These are phyloP conservation scores for Laothoe populi DNA, from an alignment of 2,888 invertebrate genomes.

Conservation along the genomic window DNA sequence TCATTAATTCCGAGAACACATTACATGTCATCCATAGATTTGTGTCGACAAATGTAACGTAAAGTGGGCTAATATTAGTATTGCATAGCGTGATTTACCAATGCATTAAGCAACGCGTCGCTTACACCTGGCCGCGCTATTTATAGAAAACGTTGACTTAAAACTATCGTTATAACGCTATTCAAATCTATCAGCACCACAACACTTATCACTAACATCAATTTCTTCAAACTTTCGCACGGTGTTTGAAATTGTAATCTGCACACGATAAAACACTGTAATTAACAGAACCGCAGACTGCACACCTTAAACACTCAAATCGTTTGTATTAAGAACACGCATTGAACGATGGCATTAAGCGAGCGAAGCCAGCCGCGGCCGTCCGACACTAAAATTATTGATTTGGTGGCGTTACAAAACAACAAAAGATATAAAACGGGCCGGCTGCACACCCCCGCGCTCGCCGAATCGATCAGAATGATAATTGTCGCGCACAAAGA, in stretches of 20 bases:
- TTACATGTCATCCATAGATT: constrained; percentile 21
- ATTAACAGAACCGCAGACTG: constrained; percentile 12
- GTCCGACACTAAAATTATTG: constrained; percentile 81
- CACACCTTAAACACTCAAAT: constrained; percentile 34
- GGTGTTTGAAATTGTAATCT: constrained; percentile 33
- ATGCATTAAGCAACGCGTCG: constrained; percentile 50
- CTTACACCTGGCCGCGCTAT: constrained; percentile 61
- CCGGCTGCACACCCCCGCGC: constrained; percentile 79
- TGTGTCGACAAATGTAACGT: constrained; percentile 20
- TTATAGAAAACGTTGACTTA: constrained; percentile 45
- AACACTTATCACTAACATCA: constrained; percentile 37
- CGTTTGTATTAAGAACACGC: constrained; percentile 20
- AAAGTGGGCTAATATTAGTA: constrained; percentile 31
- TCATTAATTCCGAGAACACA: constrained; percentile 13
- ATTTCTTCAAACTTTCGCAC: constrained; percentile 50
- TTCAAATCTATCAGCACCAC: constrained; percentile 35
- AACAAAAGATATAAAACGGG: constrained; percentile 83
- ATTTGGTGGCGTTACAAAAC: constrained; percentile 80
- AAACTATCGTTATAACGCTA: constrained; percentile 25
- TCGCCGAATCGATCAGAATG: constrained; percentile 81
- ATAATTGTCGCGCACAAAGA: constrained; percentile 85
- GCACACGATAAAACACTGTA: constrained; percentile 28
- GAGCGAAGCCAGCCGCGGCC: constrained; percentile 24
- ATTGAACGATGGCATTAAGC: constrained; percentile 27
- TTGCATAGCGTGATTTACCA: constrained; percentile 54